Base-by-base conservation (phyloP, 2,888 invertebrate genomes). In the Zhuqinia jingwanae region DNA sequence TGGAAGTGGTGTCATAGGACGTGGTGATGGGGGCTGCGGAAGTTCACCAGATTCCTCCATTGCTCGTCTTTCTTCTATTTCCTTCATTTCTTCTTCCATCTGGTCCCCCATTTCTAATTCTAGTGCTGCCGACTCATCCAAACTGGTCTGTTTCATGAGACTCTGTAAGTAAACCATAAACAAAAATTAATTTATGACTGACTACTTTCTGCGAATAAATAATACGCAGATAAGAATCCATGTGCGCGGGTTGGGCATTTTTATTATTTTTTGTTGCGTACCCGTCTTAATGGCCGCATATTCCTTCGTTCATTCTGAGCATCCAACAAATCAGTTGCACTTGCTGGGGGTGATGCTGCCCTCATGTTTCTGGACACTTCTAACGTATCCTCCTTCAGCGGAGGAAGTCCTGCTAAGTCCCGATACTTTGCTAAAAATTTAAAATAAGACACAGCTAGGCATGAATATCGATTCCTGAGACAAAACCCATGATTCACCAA, bases 311-410 rank as follows among this genome's bases (percentile, higher is more conserved):
- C 95, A 92, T 96, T 96, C 92, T 97, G 97, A 89, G 96, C 95
- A 92, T 97, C 97, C 79, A 97, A 92, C 91, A 97, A 94, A 92
- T 98, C 98, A 27, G 96, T 96, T 50, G 97, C 97, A 92, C 96
- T 97, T 1, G 97, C 96, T 0, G 99, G 98, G 6, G 99, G 98
- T 1, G 98, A 97, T 80, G 98, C 97, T 0, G 99, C 97, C 91
- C 98, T 94, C 98, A 99, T 98, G 70, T 95, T 95, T 92, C 95
- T 95, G 1, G 97, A 96, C n/a, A 99, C 96, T 93, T 98, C 97
- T 90, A 98, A 94, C 0, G 99, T 98, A 92, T 99, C 98, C 93
- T 99, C 99, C 87, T 95, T 95, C 85, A 96, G 93, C 2, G 96
- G 95, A 45, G 96, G 94, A 89, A 99, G 94, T 1, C 95, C 95